Base-by-base conservation (phyloP, 2,113 vertebrate species). In the Phainopepla nitens region DNA sequence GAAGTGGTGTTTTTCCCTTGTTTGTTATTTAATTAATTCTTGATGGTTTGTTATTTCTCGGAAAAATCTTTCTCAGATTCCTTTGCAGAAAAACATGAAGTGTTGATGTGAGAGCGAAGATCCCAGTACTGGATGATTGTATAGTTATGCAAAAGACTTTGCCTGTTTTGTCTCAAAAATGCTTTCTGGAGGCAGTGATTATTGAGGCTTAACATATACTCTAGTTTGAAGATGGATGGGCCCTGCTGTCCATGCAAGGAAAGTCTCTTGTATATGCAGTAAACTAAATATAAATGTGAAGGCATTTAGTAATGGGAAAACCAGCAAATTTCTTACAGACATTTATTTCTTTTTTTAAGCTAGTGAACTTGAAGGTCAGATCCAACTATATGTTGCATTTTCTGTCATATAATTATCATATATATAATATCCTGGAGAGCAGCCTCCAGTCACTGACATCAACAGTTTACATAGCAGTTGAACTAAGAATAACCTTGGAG, bases 401-500 rank as follows among this genome's bases (percentile, higher is more conserved):
- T 94, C n/a, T 96, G 45, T 89, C 68, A 33, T 91, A 88, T 90
- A 90, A 95, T 96, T 93, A 95, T 93, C 68, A 62, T 64, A 81
- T 89, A 82, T 87, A 93, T 92, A 90, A 90, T 86, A 47, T 93
- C 73, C 78, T 90, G 87, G 39, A 92, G 94, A 83, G 18, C 94
- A 83, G 78, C 44, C 39, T 95, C 83, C 87, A 91, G 82, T 85
- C 68, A 82, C 65, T 97, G 85, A 96, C 89, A 89, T 97, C 89
- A 96, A 35, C 33, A 95, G 82, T 95, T 96, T 92, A 94, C 41
- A 93, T 7, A 92, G 71, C 23, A 91, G 73, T 51, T 96, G 91
- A 96, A 97, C 82, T 97, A 97, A 97, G 95, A 95, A 93, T 96
- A 97, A 94, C 93, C 96, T 97, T 90, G 68, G 65, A 96, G 82